Evolutionary conservation across 2,113 vertebrate species (phyloP).

Genomic region (Equus quagga): DNA sequence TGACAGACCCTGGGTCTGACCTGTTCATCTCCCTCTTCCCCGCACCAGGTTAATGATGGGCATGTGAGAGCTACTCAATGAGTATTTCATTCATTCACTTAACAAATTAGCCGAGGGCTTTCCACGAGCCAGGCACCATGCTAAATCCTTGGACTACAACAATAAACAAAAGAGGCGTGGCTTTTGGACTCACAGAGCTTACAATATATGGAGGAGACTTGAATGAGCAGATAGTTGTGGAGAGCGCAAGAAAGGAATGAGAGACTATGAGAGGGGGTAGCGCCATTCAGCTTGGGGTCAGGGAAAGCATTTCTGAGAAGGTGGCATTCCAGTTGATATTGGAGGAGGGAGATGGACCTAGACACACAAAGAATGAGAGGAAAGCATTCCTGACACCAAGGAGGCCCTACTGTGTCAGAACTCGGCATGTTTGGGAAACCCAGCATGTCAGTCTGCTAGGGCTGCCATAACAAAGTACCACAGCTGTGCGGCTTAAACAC

Average conservation of each 20-base stretch:
- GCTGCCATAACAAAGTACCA: fast-evolving
- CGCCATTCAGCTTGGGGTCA: not conserved
- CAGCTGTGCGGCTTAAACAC: not conserved
- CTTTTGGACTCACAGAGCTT: not conserved
- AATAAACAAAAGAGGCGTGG: not conserved
- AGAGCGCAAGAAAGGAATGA: not conserved
- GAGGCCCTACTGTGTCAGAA: not conserved
- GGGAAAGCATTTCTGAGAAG: not conserved
- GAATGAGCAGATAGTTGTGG: not conserved
- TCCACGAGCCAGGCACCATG: not conserved
- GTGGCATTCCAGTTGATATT: not conserved
- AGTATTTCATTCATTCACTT: not conserved
- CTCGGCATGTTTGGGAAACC: not conserved
- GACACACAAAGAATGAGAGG: fast-evolving
- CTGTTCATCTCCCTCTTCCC: not conserved
- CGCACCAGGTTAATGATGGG: not conserved
- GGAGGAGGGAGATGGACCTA: not conserved
- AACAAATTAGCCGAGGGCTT: not conserved
- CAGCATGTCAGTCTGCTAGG: not conserved
- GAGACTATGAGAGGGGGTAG: not conserved
- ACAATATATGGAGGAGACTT: fast-evolving
- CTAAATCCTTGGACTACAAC: not conserved
- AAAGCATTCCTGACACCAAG: not conserved
- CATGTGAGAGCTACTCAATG: not conserved
- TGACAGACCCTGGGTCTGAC: not conserved